phyloP scores from a whole-genome alignment of 2,888 invertebrate genomes.

The Cordylochernes scorpioides region DNA sequence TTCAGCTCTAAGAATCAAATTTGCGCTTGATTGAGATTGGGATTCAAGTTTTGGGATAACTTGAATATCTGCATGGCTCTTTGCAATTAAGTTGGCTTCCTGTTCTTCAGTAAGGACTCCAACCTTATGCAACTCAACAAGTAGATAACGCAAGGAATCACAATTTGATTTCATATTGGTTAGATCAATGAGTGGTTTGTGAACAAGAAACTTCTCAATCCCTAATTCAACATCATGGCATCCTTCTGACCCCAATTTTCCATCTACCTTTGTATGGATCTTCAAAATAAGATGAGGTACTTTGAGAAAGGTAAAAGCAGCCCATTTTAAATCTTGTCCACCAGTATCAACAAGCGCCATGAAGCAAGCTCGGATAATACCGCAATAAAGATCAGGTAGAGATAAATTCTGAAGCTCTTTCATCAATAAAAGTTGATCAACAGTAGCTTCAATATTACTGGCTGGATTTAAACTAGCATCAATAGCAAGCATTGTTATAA shows the following conservation, averaged over 20 bases:
- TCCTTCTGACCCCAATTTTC: conserved; percentile 31
- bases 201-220: conserved; percentile 54
- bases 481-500: conserved; percentile 36
- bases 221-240: conserved; percentile 51
- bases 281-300: conserved; percentile 24
- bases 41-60: conserved; percentile 9
- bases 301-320: conserved; percentile 74
- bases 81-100: conserved; percentile 35
- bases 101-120: conserved; percentile 51
- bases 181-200: conserved; percentile 54
- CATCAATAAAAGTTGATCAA: conserved; percentile 53
- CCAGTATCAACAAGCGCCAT: conserved; percentile 65
- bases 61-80: conserved; percentile 15
- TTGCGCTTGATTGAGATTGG: conserved; percentile 26
- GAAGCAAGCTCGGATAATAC: conserved; percentile 62
- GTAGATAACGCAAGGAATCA: conserved; percentile 52
- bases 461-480: conserved; percentile 61
- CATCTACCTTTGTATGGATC: conserved; percentile 8
- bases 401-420: conserved; percentile 45
- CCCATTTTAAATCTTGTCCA: conserved; percentile 55
- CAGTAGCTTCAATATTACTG: conserved; percentile 47
- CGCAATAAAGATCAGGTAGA: conserved; percentile 54
- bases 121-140: conserved; percentile 46
- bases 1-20: conserved; percentile 48
- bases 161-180: conserved; percentile 68